Evolutionary conservation across 1,140 invertebrate species (phyloP), one percentile per base, ranked within the genome.

Genomic region (Danaus plexippus): DNA sequence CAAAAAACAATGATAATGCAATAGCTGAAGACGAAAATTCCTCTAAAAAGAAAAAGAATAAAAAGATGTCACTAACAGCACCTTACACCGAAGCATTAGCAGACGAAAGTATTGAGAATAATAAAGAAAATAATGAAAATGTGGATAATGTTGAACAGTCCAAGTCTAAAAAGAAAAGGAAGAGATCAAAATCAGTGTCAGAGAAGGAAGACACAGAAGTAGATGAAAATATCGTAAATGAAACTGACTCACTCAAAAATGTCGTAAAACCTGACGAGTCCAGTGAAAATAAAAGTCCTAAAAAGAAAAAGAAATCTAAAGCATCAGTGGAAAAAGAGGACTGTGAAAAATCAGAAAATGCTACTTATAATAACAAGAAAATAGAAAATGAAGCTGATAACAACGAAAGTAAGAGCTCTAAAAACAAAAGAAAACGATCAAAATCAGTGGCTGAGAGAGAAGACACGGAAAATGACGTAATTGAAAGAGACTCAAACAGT

Each of bases 41-140:
- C 22, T 49, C 45, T 9, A 72, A 67, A 65, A 75, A 74, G 57
- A 75, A 73, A 18, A 75, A 59, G 59, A 71, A 59, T 22, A 53
- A 47, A 65, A 61, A 49, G 10, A 57, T 40, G 4, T 32, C 22
- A 32, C 9, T 47, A 40, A 55, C n/a, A n/a, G n/a, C 47, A 48
- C 11, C 9, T 22, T 1, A 48, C 9, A 22, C 47, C 15, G 32
- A 48, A 48, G 15, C 45, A 3, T 48, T 13, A 22, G 45, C 45
- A 48, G 47, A 32, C 7, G 10, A 48, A 9, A 47, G 15, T 47
- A 48, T 18, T 10, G 47, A n/a, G n/a, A 22, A 11, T 6, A 48
- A 48, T 18, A 18, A 15, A 9, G 45, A 11, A 18, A 48, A 48
- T 18, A 48, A 48, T 11, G 13, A 13, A 48, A 22, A 9, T 18